Base-by-base conservation (phyloP, 2,797 vertebrate genomes). In the Tragopan temminckii region DNA sequence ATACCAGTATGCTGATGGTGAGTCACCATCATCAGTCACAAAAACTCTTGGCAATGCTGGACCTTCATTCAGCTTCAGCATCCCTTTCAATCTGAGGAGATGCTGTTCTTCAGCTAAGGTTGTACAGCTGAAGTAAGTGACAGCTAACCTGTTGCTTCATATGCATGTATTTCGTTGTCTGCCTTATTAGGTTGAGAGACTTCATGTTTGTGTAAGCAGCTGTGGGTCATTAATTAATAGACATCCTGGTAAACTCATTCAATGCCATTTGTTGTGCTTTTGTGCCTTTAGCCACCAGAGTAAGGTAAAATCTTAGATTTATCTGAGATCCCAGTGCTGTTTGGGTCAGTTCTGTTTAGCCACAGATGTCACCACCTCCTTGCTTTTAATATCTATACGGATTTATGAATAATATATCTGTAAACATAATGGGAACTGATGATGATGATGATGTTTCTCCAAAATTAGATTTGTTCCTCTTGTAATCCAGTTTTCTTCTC, bases 1-100 rank as follows among this genome's bases (percentile, higher is more conserved):
- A 5, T 20, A 9, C 0, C 1, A 43, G 38, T 13, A 43, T 5
- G 18, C 15, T 25, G 57, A 2, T 3, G 4, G 6, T 0, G 1
- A 29, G 19, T 50, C n/a, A 10, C 19, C 27, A 16, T 52, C 50
- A 29, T 52, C 50, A 43, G 20, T n/a, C 36, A 15, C n/a, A 58
- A 23, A 35, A 45, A 24, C 29, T 27, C 36, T 8, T 57, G 8
- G 27, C 9, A 31, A 13, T 7, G 48, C 20, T 68, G 36, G 23
- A 25, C 52, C n/a, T 35, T 58, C 13, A 10, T 43, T 50, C n/a
- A 5, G 4, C 24, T 13, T 17, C 14, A 36, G 58, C 24, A 19
- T 67, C 9, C 29, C n/a, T 25, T 21, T 18, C 16, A 61, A 2
- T 45, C 38, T 13, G 7, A 27, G 27, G 18, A 9, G 4, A 1